Conservation (phyloP, 2,113 vertebrate species). For the Echinops telfairi region DNA sequence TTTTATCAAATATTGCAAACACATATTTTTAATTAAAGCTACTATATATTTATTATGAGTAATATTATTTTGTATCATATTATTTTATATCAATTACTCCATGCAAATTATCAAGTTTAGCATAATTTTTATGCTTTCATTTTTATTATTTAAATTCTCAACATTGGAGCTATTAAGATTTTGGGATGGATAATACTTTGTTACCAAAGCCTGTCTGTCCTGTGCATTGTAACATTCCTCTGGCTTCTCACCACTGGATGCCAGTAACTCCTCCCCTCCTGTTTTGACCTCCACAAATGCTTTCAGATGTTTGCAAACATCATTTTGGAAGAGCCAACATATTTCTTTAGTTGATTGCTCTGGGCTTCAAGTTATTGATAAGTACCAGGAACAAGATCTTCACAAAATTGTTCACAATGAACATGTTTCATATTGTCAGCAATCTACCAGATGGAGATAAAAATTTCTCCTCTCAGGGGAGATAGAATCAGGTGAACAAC, state of each 20-base stretch:
- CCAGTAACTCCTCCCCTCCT: neutral
- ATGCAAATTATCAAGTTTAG: neutral
- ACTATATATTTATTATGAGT: neutral
- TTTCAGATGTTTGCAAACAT: neutral
- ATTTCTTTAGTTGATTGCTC: neutral
- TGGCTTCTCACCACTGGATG: neutral
- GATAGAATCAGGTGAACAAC: neutral
- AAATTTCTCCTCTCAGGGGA: neutral
- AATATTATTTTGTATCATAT: neutral
- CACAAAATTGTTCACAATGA: neutral
- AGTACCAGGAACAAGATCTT: neutral
- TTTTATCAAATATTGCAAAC: no score
- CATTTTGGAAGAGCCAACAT: neutral
- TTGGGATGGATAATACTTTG: neutral
- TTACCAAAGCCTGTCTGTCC: neutral
- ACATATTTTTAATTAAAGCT: neutral
- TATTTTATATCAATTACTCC: no score
- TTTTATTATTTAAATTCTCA: neutral
- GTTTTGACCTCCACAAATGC: neutral
- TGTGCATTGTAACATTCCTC: neutral
- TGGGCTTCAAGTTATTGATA: neutral
- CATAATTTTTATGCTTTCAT: neutral
- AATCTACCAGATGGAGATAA: neutral
- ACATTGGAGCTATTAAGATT: neutral
- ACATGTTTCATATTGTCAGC: neutral